Base-by-base conservation (phyloP, 2,113 vertebrate genomes). In the Kryptolebias marmoratus region DNA sequence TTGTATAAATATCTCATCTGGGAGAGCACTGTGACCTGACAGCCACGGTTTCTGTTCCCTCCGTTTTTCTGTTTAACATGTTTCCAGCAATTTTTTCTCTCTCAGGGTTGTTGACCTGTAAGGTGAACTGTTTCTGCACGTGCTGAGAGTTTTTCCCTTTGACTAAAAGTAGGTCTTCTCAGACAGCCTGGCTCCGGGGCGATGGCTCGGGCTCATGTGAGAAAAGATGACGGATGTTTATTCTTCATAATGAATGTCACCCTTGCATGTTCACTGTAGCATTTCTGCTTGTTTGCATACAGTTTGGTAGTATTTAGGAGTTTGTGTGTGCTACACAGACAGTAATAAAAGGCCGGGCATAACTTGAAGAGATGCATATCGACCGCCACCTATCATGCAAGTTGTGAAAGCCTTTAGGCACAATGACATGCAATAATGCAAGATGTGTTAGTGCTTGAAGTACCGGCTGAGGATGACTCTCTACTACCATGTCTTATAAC, bases 1-100 rank as follows among this genome's bases (percentile, higher is more conserved):
- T 82, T 54, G 32, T 85, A 90, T 88, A 93, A 90, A 91, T 89
- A 91, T 87, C 82, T 85, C 64, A 80, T 47, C 55, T 31, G 72
- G 79, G 81, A 81, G 76, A 77, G 80, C 79, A 77, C 71, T 68
- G 53, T 11, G 42, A 57, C 62, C 64, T 58, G 68, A 80, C 71
- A 73, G 69, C 77, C 79, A 15, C 77, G 71, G 73, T 77, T 87
- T 87, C 70, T 80, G 77, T 77, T 71, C 84, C 61, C 54, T n/a
- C 60, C 7, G 22, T 22, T 42, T 90, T 86, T 89, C 68, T 74
- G 44, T 91, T 88, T 87, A 80, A 73, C 72, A 12, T 67, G 75
- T 87, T 82, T 84, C 85, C 85, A 83, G 60, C 79, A 80, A 68
- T 64, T 81, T 83, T 80, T 74, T 74, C 54, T 53, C 63, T 70